phyloP scores from a whole-genome alignment of 2,113 vertebrate genomes.

The Nannobrachium achirus region DNA sequence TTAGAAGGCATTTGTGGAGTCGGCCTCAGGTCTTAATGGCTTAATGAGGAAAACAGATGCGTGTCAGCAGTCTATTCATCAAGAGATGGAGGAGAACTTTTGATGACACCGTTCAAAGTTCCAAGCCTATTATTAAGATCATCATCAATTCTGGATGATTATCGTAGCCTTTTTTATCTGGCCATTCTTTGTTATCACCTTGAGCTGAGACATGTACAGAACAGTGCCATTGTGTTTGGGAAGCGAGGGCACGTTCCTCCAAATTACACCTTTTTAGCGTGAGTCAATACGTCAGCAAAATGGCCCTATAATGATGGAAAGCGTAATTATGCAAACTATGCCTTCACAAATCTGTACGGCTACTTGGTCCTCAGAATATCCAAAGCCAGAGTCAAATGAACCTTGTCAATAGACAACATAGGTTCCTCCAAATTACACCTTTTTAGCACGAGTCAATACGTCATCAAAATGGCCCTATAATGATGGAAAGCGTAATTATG shows the following conservation, averaged over 20 bases:
- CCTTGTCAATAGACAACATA: too few relatives aligned
- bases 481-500: slow-evolving; percentile 31
- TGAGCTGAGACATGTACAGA: slow-evolving; percentile 30
- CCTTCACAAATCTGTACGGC: slow-evolving; percentile 41
- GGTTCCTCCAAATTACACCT: slow-evolving; percentile 43
- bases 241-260: slow-evolving; percentile 38
- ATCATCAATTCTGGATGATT: slow-evolving; percentile 29
- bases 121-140: slow-evolving; percentile 1
- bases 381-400: slow-evolving; percentile 33
- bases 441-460: slow-evolving; percentile 56
- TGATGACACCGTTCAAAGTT: slow-evolving; percentile 25
- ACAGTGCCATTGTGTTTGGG: slow-evolving; percentile 46
- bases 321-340: too few relatives aligned
- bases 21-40: too few relatives aligned
- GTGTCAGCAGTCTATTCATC: slow-evolving; percentile 47
- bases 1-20: too few relatives aligned
- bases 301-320: slow-evolving; percentile 48
- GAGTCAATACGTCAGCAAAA: slow-evolving; percentile 60
- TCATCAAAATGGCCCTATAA: slow-evolving; percentile 55
- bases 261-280: slow-evolving; percentile 53
- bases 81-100: slow-evolving; percentile 42
- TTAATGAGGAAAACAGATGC: slow-evolving; percentile 57
- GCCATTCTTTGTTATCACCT: slow-evolving; percentile 30
- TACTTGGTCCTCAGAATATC: slow-evolving; percentile 33
- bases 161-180: slow-evolving; percentile 14